Evolutionary conservation across 1,140 invertebrate genomes (phyloP).

Genomic region (Magallana angulata): DNA sequence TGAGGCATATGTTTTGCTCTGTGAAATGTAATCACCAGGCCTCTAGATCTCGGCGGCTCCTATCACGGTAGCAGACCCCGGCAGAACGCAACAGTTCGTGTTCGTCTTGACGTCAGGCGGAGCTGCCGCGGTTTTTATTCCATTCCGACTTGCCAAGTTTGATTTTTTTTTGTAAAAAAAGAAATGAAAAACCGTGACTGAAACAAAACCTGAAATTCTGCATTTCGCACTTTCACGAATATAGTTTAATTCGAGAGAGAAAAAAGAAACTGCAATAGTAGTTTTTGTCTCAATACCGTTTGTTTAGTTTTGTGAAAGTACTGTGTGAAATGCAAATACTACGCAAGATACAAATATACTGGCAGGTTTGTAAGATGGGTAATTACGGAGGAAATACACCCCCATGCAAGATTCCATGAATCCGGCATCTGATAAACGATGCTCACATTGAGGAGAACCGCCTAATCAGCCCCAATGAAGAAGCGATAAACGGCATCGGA

Average conservation of each 20-base stretch:
- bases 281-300: too few species aligned
- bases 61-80: neutral
- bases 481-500: constrained; percentile 26
- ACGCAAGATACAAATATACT: neutral
- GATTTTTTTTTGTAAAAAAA: too few species aligned
- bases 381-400: constrained; percentile 30
- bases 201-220: too few species aligned
- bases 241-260: too few species aligned
- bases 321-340: too few species aligned
- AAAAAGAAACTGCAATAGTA: too few species aligned
- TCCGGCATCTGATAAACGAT: constrained; percentile 26
- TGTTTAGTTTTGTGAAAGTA: too few species aligned
- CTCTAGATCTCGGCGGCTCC: neutral
- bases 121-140: neutral
- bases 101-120: constrained; percentile 31
- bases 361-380: constrained; percentile 1
- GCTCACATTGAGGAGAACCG: constrained; percentile 22
- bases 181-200: too few species aligned
- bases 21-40: constrained; percentile 30
- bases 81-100: constrained; percentile 12
- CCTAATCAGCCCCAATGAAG: constrained; percentile 18
- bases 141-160: neutral
- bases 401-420: constrained; percentile 30
- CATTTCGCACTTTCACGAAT: too few species aligned
- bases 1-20: constrained; percentile 30